A percentile compares a stretch with the other conserved stretches of the same genome.
Evolutionary conservation across 2,888 invertebrate genomes (phyloP).

Genomic region (Ferrisia virgata): DNA sequence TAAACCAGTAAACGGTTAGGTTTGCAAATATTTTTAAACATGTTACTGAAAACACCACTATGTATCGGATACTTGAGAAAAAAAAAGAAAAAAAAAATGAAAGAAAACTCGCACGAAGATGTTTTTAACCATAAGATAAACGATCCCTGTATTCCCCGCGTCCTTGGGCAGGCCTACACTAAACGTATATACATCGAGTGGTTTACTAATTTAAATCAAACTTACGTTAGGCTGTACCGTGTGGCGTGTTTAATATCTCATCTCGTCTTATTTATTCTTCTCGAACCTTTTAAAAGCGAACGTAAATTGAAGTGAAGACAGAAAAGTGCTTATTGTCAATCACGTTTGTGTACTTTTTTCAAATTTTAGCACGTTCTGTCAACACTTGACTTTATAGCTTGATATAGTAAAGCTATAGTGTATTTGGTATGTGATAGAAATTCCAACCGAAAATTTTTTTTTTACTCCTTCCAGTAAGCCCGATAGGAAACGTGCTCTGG

Average conservation of each 20-base stretch:
- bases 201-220: slow-evolving; percentile 20
- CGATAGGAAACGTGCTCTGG: too few species aligned
- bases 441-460: neutral
- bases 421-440: neutral
- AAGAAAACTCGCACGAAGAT: neutral
- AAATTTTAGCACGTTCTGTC: slow-evolving; percentile 26
- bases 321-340: slow-evolving; percentile 29
- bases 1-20: neutral
- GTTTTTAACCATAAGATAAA: neutral
- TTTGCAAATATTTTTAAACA: neutral
- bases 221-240: neutral
- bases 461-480: neutral
- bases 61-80: neutral
- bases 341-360: neutral
- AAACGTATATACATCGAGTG: neutral
- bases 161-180: neutral
- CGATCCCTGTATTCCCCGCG: neutral
- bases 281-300: slow-evolving; percentile 10
- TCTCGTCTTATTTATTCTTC: neutral
- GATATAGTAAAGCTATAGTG: neutral
- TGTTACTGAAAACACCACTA: neutral
- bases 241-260: slow-evolving; percentile 23
- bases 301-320: slow-evolving; percentile 7
- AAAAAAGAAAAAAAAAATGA: neutral
- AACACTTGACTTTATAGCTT: slow-evolving; percentile 1